These are phyloP conservation scores for Haliclona indistincta DNA, from an alignment of 37 sponge, comb jelly and placozoan species.

Conservation along the genomic window DNA sequence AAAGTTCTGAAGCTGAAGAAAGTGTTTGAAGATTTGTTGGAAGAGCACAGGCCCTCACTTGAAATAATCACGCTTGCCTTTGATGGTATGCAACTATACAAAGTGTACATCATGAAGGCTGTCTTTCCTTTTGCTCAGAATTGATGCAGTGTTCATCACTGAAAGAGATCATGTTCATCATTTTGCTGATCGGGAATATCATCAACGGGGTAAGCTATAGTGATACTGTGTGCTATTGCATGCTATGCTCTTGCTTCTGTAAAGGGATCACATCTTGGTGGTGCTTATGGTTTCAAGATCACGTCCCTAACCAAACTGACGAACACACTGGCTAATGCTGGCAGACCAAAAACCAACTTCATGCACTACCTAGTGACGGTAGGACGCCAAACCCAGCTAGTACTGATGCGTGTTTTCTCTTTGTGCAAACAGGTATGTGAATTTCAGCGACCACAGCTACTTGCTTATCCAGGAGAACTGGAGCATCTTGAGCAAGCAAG, in stretches of 20 bases:
- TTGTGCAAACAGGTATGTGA: neutral
- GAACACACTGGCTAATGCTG: constrained; percentile 44
- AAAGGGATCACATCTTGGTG: constrained; percentile 28
- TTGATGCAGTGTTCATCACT: constrained; percentile 1
- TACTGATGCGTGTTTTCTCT: neutral
- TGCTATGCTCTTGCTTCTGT: neutral
- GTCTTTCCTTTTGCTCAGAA: neutral
- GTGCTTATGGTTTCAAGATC: constrained; percentile 60
- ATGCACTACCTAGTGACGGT: constrained; percentile 26
- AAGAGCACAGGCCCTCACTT: neutral
- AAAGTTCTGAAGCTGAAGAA: constrained; percentile 9
- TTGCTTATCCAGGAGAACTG: neutral
- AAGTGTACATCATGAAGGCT: neutral
- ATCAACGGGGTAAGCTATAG: constrained; percentile 36
- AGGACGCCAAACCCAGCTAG: neutral
- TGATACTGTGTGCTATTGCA: too few relatives aligned
- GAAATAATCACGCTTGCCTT: neutral
- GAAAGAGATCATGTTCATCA: constrained; percentile 34
- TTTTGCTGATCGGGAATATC: constrained; percentile 55
- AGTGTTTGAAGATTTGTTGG: constrained; percentile 20
- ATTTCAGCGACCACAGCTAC: neutral
- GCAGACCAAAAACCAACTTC: neutral
- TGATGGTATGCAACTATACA: constrained; percentile 23
- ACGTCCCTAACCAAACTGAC: constrained; percentile 44
- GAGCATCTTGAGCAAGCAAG: constrained; percentile 1